phyloP scores from a whole-genome alignment of 2,888 invertebrate genomes.

The Meganola albula region DNA sequence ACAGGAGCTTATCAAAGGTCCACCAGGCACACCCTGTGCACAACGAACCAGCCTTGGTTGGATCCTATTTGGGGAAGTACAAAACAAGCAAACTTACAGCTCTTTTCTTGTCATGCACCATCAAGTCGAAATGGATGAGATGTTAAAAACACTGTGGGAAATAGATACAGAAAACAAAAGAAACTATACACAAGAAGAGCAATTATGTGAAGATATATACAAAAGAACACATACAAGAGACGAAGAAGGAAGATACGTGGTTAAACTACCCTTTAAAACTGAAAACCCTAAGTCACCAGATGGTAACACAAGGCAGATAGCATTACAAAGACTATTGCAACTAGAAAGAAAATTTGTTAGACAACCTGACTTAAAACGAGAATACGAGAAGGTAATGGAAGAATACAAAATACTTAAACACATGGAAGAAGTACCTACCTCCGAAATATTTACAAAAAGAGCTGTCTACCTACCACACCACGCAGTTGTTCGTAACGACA shows the following conservation, averaged over 20 bases:
- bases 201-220: conserved; percentile 21
- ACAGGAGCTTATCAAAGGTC: too few relatives aligned
- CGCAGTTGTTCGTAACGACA: background rate
- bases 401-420: too few relatives aligned
- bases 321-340: conserved; percentile 17
- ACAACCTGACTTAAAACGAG: conserved; percentile 19
- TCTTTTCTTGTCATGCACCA: conserved; percentile 16
- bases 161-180: conserved; percentile 20
- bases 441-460: conserved; percentile 7
- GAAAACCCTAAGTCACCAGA: conserved; percentile 11
- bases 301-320: conserved; percentile 14
- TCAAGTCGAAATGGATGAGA: conserved; percentile 16
- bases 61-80: conserved; percentile 18
- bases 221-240: conserved; percentile 7
- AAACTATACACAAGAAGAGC: conserved; percentile 11
- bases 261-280: conserved; percentile 18
- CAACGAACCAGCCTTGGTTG: too few relatives aligned
- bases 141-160: conserved; percentile 22
- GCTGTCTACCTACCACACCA: conserved; percentile 1
- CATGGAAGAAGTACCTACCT: conserved; percentile 18
- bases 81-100: too few relatives aligned
- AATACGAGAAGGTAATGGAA: conserved; percentile 22
- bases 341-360: conserved; percentile 18
- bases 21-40: too few relatives aligned
- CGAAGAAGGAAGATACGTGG: conserved; percentile 18